These are phyloP conservation scores for Callithrix jacchus DNA, from an alignment of 2,113 vertebrate genomes.

Conservation along the genomic window DNA sequence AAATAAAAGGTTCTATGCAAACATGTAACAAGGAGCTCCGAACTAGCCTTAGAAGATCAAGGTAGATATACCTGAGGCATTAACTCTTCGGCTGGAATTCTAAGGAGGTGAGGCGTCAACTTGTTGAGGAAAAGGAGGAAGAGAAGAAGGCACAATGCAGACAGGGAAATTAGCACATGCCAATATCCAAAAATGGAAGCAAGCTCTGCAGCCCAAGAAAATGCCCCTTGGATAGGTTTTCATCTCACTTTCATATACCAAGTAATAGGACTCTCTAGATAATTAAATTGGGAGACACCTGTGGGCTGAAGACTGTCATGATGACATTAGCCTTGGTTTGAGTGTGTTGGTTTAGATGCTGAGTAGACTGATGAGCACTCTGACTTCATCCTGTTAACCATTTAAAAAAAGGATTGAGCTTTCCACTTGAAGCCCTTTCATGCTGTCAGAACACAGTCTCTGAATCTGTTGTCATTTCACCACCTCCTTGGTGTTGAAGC, in stretches of 20 bases:
- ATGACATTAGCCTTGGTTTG: background rate
- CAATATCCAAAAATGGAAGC: background rate
- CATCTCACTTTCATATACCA: background rate
- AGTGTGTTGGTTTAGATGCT: background rate
- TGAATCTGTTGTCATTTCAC: background rate
- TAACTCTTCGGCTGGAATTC: background rate
- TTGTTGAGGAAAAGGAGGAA: background rate
- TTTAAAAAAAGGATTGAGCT: background rate
- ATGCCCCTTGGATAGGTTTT: background rate
- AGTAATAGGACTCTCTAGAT: background rate
- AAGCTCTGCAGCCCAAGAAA: background rate
- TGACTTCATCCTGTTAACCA: background rate
- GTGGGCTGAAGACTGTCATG: background rate
- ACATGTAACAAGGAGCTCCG: background rate
- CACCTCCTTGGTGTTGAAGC: too few species aligned
- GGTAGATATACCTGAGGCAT: background rate
- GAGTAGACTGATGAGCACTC: background rate
- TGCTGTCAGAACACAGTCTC: background rate
- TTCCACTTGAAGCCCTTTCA: background rate
- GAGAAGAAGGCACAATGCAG: background rate
- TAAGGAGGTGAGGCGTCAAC: background rate
- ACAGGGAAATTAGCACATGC: accelerated
- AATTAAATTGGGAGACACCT: background rate
- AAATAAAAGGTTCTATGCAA: background rate
- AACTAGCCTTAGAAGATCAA: background rate